phyloP scores from a whole-genome alignment of 1,140 invertebrate species.

The Cotesia glomerata region DNA sequence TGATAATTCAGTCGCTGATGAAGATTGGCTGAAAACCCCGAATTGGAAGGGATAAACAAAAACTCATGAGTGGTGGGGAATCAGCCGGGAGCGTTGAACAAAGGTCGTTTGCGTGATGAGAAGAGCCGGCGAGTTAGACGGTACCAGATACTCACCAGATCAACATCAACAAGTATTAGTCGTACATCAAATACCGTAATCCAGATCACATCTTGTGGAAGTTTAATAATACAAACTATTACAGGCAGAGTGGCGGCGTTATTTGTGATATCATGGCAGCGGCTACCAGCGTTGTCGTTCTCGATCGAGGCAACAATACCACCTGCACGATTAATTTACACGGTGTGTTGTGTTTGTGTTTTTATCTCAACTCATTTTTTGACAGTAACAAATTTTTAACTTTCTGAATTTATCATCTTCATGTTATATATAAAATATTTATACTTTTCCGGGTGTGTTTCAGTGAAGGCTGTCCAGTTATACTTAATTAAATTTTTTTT shows the following conservation, averaged over 20 bases:
- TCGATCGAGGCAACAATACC: slow-evolving; percentile 93
- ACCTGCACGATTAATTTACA: slow-evolving; percentile 94
- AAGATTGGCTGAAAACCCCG: background rate
- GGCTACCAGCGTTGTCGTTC: slow-evolving; percentile 89
- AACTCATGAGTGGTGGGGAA: background rate
- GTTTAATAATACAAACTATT: background rate
- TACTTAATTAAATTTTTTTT: background rate
- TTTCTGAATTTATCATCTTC: background rate
- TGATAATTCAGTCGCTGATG: background rate
- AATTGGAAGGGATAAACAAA: background rate
- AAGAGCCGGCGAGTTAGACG: slow-evolving; percentile 6
- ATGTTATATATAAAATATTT: background rate
- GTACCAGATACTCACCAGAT: too few species aligned
- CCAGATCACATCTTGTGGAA: background rate
- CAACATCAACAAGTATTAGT: too few species aligned
- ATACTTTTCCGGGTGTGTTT: background rate
- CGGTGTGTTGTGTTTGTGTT: slow-evolving; percentile 69
- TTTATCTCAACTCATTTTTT: background rate
- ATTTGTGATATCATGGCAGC: slow-evolving; percentile 75
- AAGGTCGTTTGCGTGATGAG: slow-evolving; percentile 7
- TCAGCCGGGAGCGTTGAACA: slow-evolving; percentile 17
- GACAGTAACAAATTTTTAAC: background rate
- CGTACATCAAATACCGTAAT: too few species aligned
- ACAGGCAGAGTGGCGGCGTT: slow-evolving; percentile 29
- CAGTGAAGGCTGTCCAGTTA: slow-evolving; percentile 1